Percentiles rank a stretch among this genome's conserved stretches.
Evolutionary conservation across 2,888 invertebrate species (phyloP).

Genomic region (Xylophagus ater): DNA sequence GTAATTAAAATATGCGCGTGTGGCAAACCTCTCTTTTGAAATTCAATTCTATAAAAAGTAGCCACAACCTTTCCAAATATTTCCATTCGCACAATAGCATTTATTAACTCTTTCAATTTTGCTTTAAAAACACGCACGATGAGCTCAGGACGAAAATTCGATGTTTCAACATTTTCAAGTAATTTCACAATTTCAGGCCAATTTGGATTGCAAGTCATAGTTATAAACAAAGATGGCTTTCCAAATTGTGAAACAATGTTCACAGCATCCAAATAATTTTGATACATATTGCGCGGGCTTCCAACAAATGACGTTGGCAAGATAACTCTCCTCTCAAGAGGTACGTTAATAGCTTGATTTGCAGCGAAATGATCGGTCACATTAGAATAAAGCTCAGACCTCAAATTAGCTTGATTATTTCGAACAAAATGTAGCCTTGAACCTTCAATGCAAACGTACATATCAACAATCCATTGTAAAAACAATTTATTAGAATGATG

Average conservation of each 20-base stretch:
- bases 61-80: too few species aligned
- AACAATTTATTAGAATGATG: constrained; percentile 10
- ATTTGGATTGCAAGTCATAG: too few species aligned
- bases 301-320: constrained; percentile 12
- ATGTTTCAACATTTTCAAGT: not conserved
- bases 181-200: too few species aligned
- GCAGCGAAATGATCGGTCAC: too few species aligned
- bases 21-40: not conserved
- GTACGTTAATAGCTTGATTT: too few species aligned
- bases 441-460: constrained; percentile 12
- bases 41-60: too few species aligned
- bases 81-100: too few species aligned
- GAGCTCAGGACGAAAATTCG: constrained; percentile 8
- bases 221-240: constrained; percentile 7
- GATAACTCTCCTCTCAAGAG: constrained; percentile 10
- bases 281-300: constrained; percentile 13
- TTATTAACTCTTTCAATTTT: too few species aligned
- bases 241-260: constrained; percentile 12
- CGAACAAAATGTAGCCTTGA: constrained; percentile 11
- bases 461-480: constrained; percentile 9
- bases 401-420: constrained; percentile 10
- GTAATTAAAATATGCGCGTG: not conserved
- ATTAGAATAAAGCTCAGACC: constrained; percentile 7
- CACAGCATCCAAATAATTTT: constrained; percentile 15
- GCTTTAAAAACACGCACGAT: constrained; percentile 7